Conservation (phyloP, 2,888 invertebrate genomes). For the Rhamnusium bicolor region DNA sequence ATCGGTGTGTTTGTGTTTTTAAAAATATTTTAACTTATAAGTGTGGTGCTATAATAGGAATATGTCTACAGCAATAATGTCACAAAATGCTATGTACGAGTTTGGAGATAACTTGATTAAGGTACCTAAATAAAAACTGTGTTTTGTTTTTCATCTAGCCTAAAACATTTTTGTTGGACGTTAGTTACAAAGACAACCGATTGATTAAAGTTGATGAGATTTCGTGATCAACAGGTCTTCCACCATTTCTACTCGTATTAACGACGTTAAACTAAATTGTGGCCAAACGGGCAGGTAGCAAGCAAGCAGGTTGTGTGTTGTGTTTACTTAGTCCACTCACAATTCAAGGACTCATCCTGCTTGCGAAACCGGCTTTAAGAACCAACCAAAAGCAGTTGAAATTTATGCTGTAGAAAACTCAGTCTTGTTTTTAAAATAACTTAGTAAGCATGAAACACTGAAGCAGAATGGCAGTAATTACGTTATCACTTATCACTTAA, state of each 20-base stretch:
- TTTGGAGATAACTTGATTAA: constrained; percentile 83
- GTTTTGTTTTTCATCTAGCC: constrained; percentile 2
- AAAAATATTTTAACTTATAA: constrained; percentile 48
- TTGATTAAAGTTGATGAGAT: neutral
- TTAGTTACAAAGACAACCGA: neutral
- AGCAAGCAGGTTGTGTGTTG: constrained; percentile 24
- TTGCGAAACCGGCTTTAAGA: constrained; percentile 48
- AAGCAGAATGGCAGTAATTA: neutral
- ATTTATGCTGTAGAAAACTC: constrained; percentile 7
- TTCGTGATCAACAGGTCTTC: too few species aligned
- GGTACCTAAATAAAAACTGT: constrained; percentile 72
- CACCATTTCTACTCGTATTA: neutral
- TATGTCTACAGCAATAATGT: constrained; percentile 87
- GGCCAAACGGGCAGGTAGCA: constrained; percentile 25
- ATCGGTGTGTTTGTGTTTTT: constrained; percentile 61
- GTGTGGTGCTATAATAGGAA: constrained; percentile 57
- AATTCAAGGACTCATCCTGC: constrained; percentile 44
- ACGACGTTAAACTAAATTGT: constrained; percentile 18
- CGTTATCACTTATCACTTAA: neutral
- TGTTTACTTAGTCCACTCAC: constrained; percentile 26
- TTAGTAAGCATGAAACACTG: neutral
- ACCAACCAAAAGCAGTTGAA: constrained; percentile 33
- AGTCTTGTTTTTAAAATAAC: constrained; percentile 3
- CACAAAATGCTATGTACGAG: constrained; percentile 82
- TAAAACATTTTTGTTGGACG: neutral